phyloP scores from a whole-genome alignment of 2,113 vertebrate species.

The Colistium nudipinnis region DNA sequence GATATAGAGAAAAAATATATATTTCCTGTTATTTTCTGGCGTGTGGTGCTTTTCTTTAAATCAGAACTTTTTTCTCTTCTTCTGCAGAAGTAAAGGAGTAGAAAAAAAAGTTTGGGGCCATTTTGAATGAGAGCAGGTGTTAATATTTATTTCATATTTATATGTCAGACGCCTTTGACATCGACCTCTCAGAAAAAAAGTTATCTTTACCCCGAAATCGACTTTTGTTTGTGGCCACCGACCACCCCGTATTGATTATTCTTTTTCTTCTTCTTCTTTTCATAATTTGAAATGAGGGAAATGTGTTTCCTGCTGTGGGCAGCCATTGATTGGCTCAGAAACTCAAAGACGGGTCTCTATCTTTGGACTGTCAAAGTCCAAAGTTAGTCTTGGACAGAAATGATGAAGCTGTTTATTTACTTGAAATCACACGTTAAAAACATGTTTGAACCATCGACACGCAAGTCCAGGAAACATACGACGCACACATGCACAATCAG shows the following conservation, averaged over 20 bases:
- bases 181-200: too few species aligned
- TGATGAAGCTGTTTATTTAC: neutral
- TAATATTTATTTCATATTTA: neutral
- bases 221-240: neutral
- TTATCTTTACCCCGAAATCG: neutral
- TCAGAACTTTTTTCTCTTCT: constrained; percentile 59
- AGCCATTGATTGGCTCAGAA: neutral
- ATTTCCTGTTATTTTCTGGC: constrained; percentile 71
- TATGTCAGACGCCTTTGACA: too few species aligned
- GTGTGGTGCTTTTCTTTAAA: constrained; percentile 50
- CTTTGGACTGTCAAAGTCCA: neutral
- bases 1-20: constrained; percentile 70
- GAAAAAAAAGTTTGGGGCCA: too few species aligned
- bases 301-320: neutral
- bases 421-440: neutral
- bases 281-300: neutral
- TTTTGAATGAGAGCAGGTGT: neutral
- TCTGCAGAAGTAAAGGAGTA: too few species aligned
- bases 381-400: neutral
- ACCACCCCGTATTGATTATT: neutral
- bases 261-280: neutral
- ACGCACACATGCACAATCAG: neutral
- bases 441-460: neutral
- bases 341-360: neutral
- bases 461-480: constrained; percentile 39